These are phyloP conservation scores for Acanthurus tractus DNA, from an alignment of 2,797 vertebrate species.

Conservation along the genomic window DNA sequence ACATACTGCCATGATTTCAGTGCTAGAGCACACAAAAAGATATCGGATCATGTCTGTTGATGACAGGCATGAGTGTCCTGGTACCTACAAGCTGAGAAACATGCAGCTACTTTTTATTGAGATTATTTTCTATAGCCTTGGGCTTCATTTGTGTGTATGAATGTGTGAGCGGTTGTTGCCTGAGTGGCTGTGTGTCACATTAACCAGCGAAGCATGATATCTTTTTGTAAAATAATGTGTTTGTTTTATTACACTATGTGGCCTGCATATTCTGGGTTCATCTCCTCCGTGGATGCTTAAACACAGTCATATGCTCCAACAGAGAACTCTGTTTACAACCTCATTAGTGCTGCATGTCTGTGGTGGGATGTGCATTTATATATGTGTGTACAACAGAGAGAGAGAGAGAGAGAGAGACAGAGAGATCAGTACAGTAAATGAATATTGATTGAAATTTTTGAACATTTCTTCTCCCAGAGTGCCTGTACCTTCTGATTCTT, in stretches of 20 bases:
- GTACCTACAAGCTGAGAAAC: slow-evolving; percentile 42
- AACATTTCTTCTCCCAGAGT: slow-evolving; percentile 4
- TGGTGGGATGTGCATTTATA: slow-evolving; percentile 4
- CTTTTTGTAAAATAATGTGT: slow-evolving; percentile 12
- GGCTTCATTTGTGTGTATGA: slow-evolving; percentile 27
- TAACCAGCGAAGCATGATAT: slow-evolving; percentile 18
- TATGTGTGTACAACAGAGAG: not conserved
- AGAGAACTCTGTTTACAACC: slow-evolving; percentile 18
- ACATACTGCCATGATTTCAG: slow-evolving; percentile 16
- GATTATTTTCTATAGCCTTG: slow-evolving; percentile 45
- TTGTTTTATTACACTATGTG: slow-evolving; percentile 5
- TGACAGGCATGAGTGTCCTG: slow-evolving; percentile 35
- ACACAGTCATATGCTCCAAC: slow-evolving; percentile 11
- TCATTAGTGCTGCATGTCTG: slow-evolving; percentile 26
- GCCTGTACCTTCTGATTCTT: not conserved
- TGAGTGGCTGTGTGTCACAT: not conserved
- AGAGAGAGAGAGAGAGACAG: not conserved
- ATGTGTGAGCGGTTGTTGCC: not conserved
- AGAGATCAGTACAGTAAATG: not conserved
- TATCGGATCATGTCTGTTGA: slow-evolving; percentile 51
- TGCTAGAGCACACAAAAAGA: slow-evolving; percentile 31
- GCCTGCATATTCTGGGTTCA: not conserved
- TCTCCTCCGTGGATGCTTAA: slow-evolving; percentile 17
- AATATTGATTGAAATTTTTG: slow-evolving; percentile 4
- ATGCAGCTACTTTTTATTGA: slow-evolving; percentile 41